Evolutionary conservation across 1,140 invertebrate genomes (phyloP), one percentile per base, ranked within the genome.

Genomic region (Drosophila sechellia): DNA sequence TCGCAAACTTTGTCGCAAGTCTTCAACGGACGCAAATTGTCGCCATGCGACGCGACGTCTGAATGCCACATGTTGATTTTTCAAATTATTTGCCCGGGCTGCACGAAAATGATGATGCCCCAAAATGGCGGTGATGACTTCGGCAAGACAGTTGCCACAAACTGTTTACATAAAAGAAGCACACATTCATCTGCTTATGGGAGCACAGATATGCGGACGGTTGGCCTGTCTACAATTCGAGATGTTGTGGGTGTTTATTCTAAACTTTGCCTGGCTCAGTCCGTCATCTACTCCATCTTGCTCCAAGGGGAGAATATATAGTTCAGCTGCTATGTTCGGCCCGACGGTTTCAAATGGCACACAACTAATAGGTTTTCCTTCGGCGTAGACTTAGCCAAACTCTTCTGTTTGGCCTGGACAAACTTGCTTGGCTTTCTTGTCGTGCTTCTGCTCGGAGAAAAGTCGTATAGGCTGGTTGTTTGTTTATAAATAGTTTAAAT

Each of bases 341-440:
- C 60, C 40, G 59, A 68, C 66, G 66, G 83, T 77, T 74, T 89
- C 80, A 68, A 64, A 71, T 77, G 53, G 42, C 84, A 79, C 53
- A 76, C 77, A 89, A 77, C 77, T 89, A 90, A 90, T 89, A 89
- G 68, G 85, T 84, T 89, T 89, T 89, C 83, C 77, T 79, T 69
- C 63, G 73, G 27, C 64, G 40, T 61, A 76, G 58, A 85, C 81
- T 81, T 85, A 74, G 69, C 40, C 50, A 49, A 54, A 31, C 57
- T 66, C 34, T 45, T 60, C 13, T 74, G 40, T 65, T 52, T 77
- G 48, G 52, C 27, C 56, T 53, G 27, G 25, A 20, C 61, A 73
- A 81, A 69, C 70, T 76, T 81, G 42, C 58, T 69, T 56, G 43
- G 34, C 22, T 34, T 61, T 37, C 55, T 64, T 27, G 34, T 20